Conservation (phyloP, 2,888 invertebrate species). For the Cataglyphis albicans region DNA sequence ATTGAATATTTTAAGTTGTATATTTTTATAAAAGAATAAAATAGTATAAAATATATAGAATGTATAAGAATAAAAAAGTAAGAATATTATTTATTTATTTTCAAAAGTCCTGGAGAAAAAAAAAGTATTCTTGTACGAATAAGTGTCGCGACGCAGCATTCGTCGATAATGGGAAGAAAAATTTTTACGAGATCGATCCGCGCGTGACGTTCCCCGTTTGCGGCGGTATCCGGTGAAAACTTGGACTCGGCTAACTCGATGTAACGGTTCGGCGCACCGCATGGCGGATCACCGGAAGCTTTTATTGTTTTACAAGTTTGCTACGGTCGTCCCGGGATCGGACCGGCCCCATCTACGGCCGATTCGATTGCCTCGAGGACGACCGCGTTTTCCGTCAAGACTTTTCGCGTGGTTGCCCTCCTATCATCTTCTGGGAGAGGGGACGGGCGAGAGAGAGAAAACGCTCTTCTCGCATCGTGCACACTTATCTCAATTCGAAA, state of each 20-base stretch:
- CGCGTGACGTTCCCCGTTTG: conserved; percentile 52
- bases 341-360: conserved; percentile 66
- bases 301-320: conserved; percentile 86
- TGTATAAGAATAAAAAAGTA: too few species aligned
- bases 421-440: not conserved
- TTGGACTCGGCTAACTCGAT: conserved; percentile 75
- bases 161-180: conserved; percentile 8
- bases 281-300: conserved; percentile 82
- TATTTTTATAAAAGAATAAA: not conserved
- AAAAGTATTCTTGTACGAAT: not conserved
- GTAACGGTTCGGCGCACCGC: conserved; percentile 76
- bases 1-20: too few species aligned
- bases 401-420: conserved; percentile 56
- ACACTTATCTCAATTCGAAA: not conserved
- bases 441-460: not conserved
- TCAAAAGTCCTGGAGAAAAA: not conserved
- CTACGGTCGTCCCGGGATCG: conserved; percentile 60
- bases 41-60: too few species aligned
- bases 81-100: not conserved
- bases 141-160: not conserved
- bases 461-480: not conserved
- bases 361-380: conserved; percentile 79
- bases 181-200: conserved; percentile 41
- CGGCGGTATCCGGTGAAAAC: conserved; percentile 73
- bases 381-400: conserved; percentile 63